These are phyloP conservation scores for Actinia equina DNA, from an alignment of 64 coral and sea anemone genomes.

Conservation along the genomic window DNA sequence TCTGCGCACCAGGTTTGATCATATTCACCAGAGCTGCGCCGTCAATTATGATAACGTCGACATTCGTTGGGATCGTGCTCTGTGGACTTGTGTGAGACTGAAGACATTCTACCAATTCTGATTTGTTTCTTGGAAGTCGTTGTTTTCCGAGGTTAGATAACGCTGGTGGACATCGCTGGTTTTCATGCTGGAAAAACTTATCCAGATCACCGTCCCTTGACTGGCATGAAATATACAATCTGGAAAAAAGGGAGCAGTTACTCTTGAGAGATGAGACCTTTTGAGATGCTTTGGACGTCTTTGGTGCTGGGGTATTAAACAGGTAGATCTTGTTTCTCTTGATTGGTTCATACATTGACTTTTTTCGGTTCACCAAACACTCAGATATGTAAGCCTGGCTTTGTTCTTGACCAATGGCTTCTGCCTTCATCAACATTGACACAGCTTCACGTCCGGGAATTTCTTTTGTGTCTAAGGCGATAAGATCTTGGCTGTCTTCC, in stretches of 20 bases:
- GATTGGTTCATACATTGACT: conserved; percentile 31
- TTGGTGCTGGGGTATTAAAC: conserved; percentile 6
- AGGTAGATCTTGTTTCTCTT: conserved; percentile 42
- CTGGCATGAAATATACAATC: conserved; percentile 48
- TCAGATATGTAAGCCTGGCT: conserved; percentile 25
- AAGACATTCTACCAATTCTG: conserved; percentile 43
- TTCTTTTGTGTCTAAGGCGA: conserved; percentile 20
- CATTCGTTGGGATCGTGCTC: conserved; percentile 3
- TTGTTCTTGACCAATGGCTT: conserved; percentile 25
- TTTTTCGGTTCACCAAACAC: conserved; percentile 21
- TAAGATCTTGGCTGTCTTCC: conserved; percentile 35
- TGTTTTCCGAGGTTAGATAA: conserved; percentile 35
- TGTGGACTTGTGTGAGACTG: conserved; percentile 27
- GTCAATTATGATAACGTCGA: conserved; percentile 40
- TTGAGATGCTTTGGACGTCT: conserved; percentile 23
- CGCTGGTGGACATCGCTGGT: conserved; percentile 34
- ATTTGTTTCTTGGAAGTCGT: conserved; percentile 45
- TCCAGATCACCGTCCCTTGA: conserved; percentile 43
- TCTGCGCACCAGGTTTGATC: conserved; percentile 8
- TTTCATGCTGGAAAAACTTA: conserved; percentile 39
- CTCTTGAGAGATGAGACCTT: conserved; percentile 42
- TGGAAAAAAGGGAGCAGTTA: conserved; percentile 57
- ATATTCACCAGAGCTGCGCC: conserved; percentile 51
- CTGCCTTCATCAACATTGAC: not conserved
- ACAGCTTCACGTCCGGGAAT: conserved; percentile 17